A percentile compares a stretch with the other conserved stretches of the same genome.
phyloP scores from a whole-genome alignment of 1,140 invertebrate species.

The Bombus superbus region DNA sequence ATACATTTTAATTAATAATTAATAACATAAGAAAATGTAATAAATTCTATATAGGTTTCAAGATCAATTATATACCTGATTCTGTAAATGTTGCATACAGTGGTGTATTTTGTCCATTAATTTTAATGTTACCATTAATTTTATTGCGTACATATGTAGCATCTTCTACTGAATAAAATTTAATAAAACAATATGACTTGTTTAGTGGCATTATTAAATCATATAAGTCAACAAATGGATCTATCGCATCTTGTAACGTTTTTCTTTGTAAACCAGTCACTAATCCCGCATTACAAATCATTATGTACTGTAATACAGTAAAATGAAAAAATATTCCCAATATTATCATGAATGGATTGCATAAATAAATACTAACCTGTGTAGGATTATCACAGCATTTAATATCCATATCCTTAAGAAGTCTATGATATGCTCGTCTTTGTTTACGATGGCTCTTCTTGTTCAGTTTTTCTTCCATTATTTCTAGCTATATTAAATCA shows the following conservation, averaged over 20 bases:
- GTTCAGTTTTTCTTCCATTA: conserved; percentile 45
- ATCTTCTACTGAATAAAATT: conserved; percentile 81
- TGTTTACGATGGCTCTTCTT: conserved; percentile 80
- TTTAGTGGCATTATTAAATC: conserved; percentile 86
- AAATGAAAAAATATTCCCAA: conserved; percentile 70
- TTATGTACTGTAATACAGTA: conserved; percentile 81
- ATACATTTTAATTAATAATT: not conserved
- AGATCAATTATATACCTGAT: conserved; percentile 77
- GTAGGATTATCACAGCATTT: conserved; percentile 76
- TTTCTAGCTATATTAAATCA: not conserved
- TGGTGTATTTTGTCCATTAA: conserved; percentile 83
- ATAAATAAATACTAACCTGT: conserved; percentile 70
- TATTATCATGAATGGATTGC: not conserved
- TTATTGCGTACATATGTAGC: conserved; percentile 82
- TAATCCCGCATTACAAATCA: conserved; percentile 90
- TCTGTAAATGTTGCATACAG: conserved; percentile 87
- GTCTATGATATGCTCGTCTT: conserved; percentile 79
- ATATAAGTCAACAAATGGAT: conserved; percentile 82
- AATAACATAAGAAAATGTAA: not conserved
- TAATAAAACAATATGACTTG: conserved; percentile 91
- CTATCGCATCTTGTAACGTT: conserved; percentile 83
- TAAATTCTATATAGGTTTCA: not conserved
- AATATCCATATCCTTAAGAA: conserved; percentile 80
- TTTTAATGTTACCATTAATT: conserved; percentile 83
- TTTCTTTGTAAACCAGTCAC: conserved; percentile 88